Percentiles rank a stretch among this genome's conserved stretches.
phyloP scores from a whole-genome alignment of 2,888 invertebrate species.

The Arge pagana region DNA sequence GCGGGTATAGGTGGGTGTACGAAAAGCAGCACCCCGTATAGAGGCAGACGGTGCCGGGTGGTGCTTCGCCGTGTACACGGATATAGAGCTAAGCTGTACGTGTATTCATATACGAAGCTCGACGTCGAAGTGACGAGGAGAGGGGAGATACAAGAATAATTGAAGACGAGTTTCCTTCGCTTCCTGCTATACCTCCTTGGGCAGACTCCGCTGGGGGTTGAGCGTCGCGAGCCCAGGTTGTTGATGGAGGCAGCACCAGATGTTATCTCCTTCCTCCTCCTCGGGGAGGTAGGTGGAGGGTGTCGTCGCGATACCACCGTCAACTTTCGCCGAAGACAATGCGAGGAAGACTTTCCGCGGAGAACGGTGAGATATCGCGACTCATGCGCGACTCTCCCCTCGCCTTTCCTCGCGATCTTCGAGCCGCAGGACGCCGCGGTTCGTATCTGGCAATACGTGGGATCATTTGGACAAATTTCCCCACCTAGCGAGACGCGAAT shows the following conservation, averaged over 20 bases:
- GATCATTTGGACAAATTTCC: too few relatives aligned
- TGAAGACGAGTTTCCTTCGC: conserved; percentile 53
- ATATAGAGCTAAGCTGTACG: too few relatives aligned
- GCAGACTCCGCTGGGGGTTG: conserved; percentile 39
- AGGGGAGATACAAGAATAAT: conserved; percentile 50
- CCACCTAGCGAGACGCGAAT: too few relatives aligned
- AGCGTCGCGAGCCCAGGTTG: conserved; percentile 42
- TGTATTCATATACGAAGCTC: too few relatives aligned
- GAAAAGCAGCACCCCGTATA: too few relatives aligned
- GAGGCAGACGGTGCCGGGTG: neutral
- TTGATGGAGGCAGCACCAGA: conserved; percentile 53
- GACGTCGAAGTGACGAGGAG: conserved; percentile 14
- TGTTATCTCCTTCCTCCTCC: conserved; percentile 52
- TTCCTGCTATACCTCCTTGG: conserved; percentile 27
- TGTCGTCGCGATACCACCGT: too few relatives aligned
- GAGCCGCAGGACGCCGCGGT: too few relatives aligned
- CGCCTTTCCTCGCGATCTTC: too few relatives aligned
- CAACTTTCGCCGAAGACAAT: conserved; percentile 55
- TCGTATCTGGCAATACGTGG: too few relatives aligned
- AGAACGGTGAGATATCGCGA: conserved; percentile 29
- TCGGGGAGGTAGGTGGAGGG: conserved; percentile 43
- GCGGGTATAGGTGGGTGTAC: neutral
- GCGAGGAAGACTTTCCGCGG: conserved; percentile 49
- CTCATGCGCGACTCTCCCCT: conserved; percentile 17
- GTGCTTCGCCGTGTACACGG: too few relatives aligned